Base-by-base conservation (phyloP, 2,113 vertebrate species). In the Zingel zingel region DNA sequence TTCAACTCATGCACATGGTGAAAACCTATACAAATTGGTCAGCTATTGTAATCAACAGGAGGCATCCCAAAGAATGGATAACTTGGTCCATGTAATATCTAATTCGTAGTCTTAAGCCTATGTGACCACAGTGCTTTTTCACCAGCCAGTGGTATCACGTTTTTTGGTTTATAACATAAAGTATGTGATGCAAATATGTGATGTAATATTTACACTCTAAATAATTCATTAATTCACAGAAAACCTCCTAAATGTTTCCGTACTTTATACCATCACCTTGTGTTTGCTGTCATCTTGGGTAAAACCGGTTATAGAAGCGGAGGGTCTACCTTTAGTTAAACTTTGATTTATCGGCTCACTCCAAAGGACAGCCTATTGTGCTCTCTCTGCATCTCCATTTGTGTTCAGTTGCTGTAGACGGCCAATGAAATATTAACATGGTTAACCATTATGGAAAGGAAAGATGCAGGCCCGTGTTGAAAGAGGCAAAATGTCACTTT, bases 381-480 rank as follows among this genome's bases (percentile, higher is more conserved):
- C 62, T 69, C 25, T 15, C 36, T 39, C 54, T 3, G 1, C 58
- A 12, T 61, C 21, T 89, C 71, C 47, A 63, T 67, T 76, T 84
- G 27, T 64, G 33, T 62, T 43, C 9, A 43, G 39, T 11, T 10
- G 39, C 39, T 43, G 39, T 43, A 3, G 10, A 72, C 78, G 58
- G n/a, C 74, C 53, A 27, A 67, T 91, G 23, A 92, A 88, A 92
- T 89, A 91, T 92, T 90, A 86, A 89, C 77, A 67, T 4, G 8
- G 48, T 63, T 6, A 66, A 15, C 56, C 81, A 50, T 79, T 59
- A 70, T 70, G 27, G 73, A 79, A 56, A 77, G 69, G 33, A 62
- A 54, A 54, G 59, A 45, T 62, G 23, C 27, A 71, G n/a, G 13
- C 51, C 61, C 43, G 30, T 69, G 53, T 67, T 76, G 50, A 48